Conservation (phyloP, 2,888 invertebrate genomes). For the Cephus nigrinus region DNA sequence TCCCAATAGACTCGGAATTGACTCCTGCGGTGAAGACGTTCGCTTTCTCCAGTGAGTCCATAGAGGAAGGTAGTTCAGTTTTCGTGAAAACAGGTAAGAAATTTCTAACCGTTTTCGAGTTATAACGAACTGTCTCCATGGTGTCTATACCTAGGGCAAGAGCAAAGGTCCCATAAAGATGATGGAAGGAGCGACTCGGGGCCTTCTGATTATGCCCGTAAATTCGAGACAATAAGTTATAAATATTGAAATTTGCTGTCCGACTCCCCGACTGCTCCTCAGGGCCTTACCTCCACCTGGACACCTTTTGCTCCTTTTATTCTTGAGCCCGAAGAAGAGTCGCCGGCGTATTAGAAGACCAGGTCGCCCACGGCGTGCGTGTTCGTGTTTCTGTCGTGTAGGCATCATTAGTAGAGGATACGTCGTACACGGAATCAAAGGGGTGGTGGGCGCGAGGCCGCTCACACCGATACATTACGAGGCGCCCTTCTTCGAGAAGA, state of each 20-base stretch:
- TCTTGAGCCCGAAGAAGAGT: conserved; percentile 19
- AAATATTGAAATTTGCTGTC: conserved; percentile 59
- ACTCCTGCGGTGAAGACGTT: background rate
- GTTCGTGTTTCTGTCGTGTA: conserved; percentile 55
- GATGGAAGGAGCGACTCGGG: conserved; percentile 7
- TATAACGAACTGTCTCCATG: background rate
- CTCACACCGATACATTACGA: conserved; percentile 42
- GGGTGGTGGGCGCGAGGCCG: conserved; percentile 19
- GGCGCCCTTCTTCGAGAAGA: conserved; percentile 8
- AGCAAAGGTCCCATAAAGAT: background rate
- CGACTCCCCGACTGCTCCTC: conserved; percentile 28
- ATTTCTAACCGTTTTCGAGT: background rate
- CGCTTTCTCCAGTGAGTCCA: background rate
- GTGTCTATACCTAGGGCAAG: background rate
- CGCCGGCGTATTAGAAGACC: conserved; percentile 52
- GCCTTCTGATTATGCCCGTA: conserved; percentile 44
- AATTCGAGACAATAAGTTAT: conserved; percentile 63
- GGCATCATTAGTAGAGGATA: conserved; percentile 57
- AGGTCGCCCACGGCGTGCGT: conserved; percentile 59
- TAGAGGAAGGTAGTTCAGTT: background rate
- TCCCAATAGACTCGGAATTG: background rate
- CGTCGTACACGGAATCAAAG: conserved; percentile 22
- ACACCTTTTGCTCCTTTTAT: conserved; percentile 25
- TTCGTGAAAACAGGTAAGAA: background rate
- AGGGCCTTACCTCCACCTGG: conserved; percentile 21